These are phyloP conservation scores for Asbolus verrucosus DNA, from an alignment of 1,140 invertebrate species.

Conservation along the genomic window DNA sequence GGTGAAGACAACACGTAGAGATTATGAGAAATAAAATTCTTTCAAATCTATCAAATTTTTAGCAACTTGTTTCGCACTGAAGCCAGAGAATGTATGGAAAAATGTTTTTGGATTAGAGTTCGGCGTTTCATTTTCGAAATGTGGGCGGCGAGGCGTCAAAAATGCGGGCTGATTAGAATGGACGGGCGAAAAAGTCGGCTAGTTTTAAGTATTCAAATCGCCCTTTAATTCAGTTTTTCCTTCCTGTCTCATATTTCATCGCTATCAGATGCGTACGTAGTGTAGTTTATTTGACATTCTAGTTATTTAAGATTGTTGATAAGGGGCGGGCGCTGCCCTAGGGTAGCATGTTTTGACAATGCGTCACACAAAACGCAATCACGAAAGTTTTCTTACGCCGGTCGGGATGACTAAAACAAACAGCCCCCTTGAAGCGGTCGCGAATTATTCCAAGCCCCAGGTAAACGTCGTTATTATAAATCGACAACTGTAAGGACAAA, in stretches of 20 bases:
- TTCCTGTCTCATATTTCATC: slow-evolving; percentile 55
- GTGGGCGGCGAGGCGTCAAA: not conserved
- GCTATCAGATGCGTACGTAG: slow-evolving; percentile 56
- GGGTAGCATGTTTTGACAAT: slow-evolving; percentile 58
- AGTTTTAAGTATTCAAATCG: slow-evolving; percentile 49
- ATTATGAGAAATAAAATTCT: too few relatives aligned
- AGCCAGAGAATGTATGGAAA: too few relatives aligned
- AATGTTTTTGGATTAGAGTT: too few relatives aligned
- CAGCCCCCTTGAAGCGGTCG: slow-evolving; percentile 18
- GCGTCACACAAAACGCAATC: slow-evolving; percentile 57
- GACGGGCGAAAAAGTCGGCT: not conserved
- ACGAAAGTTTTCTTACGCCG: slow-evolving; percentile 46
- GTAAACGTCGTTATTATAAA: too few relatives aligned
- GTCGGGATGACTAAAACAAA: slow-evolving; percentile 19
- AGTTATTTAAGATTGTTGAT: slow-evolving; percentile 59
- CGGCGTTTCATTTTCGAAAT: too few relatives aligned
- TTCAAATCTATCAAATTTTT: too few relatives aligned
- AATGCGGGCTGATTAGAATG: not conserved
- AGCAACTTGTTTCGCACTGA: too few relatives aligned
- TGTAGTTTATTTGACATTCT: slow-evolving; percentile 56
- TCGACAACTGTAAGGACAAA: slow-evolving; percentile 2
- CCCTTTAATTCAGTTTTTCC: slow-evolving; percentile 57
- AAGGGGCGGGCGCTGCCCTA: slow-evolving; percentile 46
- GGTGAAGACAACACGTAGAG: too few relatives aligned
- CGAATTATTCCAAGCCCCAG: too few relatives aligned